These are phyloP conservation scores for Lathamus discolor DNA, from an alignment of 2,113 vertebrate genomes.

Conservation along the genomic window DNA sequence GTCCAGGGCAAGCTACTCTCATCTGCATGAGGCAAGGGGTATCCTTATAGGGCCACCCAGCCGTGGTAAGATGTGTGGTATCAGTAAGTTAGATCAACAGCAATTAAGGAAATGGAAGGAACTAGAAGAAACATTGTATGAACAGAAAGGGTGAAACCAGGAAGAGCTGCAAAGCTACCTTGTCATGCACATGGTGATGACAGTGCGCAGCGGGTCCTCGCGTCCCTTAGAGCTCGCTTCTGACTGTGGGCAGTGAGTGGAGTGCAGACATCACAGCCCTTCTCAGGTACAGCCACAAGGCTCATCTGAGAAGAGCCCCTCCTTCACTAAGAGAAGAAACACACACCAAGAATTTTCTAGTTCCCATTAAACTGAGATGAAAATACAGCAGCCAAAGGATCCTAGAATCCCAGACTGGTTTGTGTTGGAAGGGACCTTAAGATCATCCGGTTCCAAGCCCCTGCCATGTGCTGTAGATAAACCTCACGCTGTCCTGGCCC, in stretches of 20 bases:
- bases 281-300: fast-evolving
- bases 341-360: fast-evolving
- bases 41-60: background rate
- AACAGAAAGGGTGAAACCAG: background rate
- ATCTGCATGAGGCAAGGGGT: background rate
- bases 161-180: background rate
- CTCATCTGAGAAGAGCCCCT: background rate
- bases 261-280: background rate
- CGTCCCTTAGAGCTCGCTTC: background rate
- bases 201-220: fast-evolving
- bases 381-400: background rate
- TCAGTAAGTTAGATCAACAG: background rate
- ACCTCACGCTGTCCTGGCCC: background rate
- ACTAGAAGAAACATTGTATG: background rate
- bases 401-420: background rate
- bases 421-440: background rate
- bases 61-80: fast-evolving
- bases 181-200: background rate
- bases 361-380: background rate
- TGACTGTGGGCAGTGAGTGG: background rate
- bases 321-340: background rate
- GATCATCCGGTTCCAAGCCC: background rate
- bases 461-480: background rate
- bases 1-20: background rate
- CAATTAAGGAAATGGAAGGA: background rate